Evolutionary conservation across 2,113 vertebrate species (phyloP), one percentile per base, ranked within the genome.

Genomic region (Pteropus alecto): DNA sequence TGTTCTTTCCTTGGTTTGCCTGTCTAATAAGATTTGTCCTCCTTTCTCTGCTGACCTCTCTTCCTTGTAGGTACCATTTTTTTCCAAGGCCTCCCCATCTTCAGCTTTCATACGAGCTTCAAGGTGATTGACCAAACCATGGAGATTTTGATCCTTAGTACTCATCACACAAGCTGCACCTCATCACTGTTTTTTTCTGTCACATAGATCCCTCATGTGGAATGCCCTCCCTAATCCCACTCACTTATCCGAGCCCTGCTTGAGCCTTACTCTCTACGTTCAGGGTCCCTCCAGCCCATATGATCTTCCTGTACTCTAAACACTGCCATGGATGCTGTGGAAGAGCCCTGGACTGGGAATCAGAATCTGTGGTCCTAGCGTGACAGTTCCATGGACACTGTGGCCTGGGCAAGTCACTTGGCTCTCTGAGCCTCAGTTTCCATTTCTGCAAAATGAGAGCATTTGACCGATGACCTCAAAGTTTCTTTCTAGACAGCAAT

Each of bases 381-480:
- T 51, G n/a, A 46, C 28, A 54, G 21, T 78, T 60, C 28, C 24
- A 41, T 71, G 28, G 21, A 60, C 16, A 3, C 13, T 9, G 24
- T 74, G 79, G 38, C 38, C 11, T 77, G 60, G 68, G n/a, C 1
- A 70, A 94, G 30, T 81, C 60, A 73, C 28, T 86, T 90, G 73
- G 11, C 19, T 77, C 68, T 74, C 60, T 60, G 33, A 78, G 18
- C 13, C 56, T 94, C 30, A 35, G 43, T 85, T 89, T 78, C n/a
- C 18, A 30, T 71, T 81, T 81, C 58, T 96, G 19, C 71, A 90
- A 92, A 95, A 71, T 95, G 41, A 68, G 12, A 3, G 18, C 61
- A 60, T 86, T 95, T 81, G 67, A 41, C 46, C 78, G 63, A 68
- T 90, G n/a, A 92, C 71, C 48, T 89, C 90, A 67, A 70, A 82